Percentiles rank a stretch among this genome's conserved stretches.
phyloP scores from a whole-genome alignment of 1,140 invertebrate species.

The Diorhabda sublineata region DNA sequence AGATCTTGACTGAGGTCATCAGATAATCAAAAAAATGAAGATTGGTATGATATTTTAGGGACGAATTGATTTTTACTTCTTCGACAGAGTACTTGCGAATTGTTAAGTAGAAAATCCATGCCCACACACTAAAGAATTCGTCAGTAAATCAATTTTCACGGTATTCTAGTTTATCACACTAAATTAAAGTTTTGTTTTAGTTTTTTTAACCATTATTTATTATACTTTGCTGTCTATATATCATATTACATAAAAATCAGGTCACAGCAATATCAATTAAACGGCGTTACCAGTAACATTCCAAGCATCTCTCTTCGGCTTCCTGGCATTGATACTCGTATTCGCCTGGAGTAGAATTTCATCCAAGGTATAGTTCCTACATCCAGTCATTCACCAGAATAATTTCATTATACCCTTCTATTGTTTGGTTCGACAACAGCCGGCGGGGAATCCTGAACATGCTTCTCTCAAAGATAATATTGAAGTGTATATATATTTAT shows the following conservation, averaged over 20 bases:
- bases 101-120: too few relatives aligned
- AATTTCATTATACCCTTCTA: neutral
- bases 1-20: too few relatives aligned
- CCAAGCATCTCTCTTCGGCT: neutral
- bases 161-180: too few relatives aligned
- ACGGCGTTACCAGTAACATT: neutral
- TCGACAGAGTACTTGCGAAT: too few relatives aligned
- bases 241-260: neutral
- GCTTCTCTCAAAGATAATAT: neutral
- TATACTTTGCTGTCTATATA: too few relatives aligned
- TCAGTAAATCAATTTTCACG: too few relatives aligned
- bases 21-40: too few relatives aligned
- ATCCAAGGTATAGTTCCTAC: neutral
- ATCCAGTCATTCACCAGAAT: neutral
- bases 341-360: neutral
- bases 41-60: too few relatives aligned
- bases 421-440: conserved; percentile 1
- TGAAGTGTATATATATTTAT: neutral
- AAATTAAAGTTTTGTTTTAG: too few relatives aligned
- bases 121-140: too few relatives aligned
- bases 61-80: too few relatives aligned
- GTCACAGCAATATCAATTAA: neutral
- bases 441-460: neutral
- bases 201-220: too few relatives aligned
- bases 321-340: neutral